Base-by-base conservation (phyloP, 2,113 vertebrate species). In the Zootoca vivipara region DNA sequence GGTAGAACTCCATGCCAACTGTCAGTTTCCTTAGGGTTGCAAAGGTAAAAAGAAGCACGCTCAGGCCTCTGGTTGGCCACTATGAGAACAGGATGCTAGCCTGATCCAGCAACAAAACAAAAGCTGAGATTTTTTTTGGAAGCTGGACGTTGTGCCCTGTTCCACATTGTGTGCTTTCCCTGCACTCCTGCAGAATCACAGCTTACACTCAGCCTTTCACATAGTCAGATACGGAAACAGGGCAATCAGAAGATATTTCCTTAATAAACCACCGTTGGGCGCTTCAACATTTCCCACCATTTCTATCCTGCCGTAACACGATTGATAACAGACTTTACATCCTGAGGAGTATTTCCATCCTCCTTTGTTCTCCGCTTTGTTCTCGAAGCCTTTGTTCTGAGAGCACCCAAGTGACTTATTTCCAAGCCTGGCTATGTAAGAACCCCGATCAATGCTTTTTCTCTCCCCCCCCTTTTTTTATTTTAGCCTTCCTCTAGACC, bases 351-450 rank as follows among this genome's bases (percentile, higher is more conserved):
- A 62, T 81, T 81, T 24, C 33, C 30, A 24, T 38, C 79, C 79
- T 64, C 33, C 79, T 81, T 81, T 81, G 56, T 81, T 81, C 79
- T 81, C 56, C 3, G 56, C 79, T 81, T 81, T 64, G 79, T 81
- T 81, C 56, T 81, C 20, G 24, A 64, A 64, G 26, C n/a, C 33
- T 81, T 81, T 81, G 79, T 81, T 80, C 79, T 64, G 79, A 64
- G 79, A 65, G 26, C 7, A 62, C 56, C 58, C 78, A 35, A 80
- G 56, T 20, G 78, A 80, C 78, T 64, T 38, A 5, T n/a, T 26
- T 35, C 79, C 56, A 35, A 64, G 46, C 46, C 46, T 52, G 46
- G 46, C 46, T 64, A 35, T 81, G 56, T 64, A 81, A 81, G 79
- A 38, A 35, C 30, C 5, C 33, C 2, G 56, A 81, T 64, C 79